A percentile compares a stretch with the other conserved stretches of the same genome.
phyloP scores from a whole-genome alignment of 1,140 invertebrate genomes.

The Propsilocerus akamusi region DNA sequence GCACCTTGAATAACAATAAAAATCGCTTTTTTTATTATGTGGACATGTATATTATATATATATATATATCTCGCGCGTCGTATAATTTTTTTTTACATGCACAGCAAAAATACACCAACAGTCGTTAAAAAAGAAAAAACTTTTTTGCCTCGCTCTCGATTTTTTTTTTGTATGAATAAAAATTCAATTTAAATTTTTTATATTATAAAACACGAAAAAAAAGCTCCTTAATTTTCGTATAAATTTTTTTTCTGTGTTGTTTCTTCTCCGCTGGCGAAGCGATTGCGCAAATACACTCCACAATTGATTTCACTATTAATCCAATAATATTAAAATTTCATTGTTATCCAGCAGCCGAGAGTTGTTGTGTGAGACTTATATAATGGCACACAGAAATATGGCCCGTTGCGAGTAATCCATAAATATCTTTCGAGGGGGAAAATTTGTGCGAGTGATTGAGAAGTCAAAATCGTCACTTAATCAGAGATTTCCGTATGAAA shows the following conservation, averaged over 20 bases:
- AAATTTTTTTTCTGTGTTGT: not conserved
- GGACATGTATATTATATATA: not conserved
- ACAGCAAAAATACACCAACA: not conserved
- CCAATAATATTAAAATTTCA: conserved; percentile 4
- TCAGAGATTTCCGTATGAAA: not conserved
- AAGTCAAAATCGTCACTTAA: not conserved
- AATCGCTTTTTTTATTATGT: conserved; percentile 2
- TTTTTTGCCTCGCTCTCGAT: not conserved
- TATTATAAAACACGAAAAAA: not conserved
- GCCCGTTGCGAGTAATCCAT: not conserved
- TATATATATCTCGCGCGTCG: not conserved
- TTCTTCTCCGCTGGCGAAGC: not conserved
- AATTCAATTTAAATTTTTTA: conserved; percentile 5
- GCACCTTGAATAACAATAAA: conserved; percentile 1
- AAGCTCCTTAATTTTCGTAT: conserved; percentile 4
- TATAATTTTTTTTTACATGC: not conserved
- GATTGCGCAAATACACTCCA: not conserved
- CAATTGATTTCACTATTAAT: conserved; percentile 4
- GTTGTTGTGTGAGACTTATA: not conserved
- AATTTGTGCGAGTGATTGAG: not conserved
- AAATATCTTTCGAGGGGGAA: not conserved
- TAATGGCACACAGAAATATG: not conserved
- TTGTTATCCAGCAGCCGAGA: conserved; percentile 2
- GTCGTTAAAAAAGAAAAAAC: not conserved
- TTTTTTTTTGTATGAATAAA: not conserved